Evolutionary conservation across 2,113 vertebrate species (phyloP), one percentile per base, ranked within the genome.

Genomic region (Acrocephalus kingi): DNA sequence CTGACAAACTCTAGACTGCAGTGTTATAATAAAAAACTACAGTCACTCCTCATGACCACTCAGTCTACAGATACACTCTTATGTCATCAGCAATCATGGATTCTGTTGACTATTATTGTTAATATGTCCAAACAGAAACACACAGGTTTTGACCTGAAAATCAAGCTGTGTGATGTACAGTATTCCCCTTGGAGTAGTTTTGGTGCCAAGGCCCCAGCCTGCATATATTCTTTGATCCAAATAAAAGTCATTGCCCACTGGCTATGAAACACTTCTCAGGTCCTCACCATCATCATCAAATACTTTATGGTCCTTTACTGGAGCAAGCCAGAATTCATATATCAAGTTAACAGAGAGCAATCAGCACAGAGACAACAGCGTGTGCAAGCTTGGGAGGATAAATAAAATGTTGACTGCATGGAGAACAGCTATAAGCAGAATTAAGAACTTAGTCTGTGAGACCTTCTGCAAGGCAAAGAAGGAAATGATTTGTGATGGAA

Each of bases 101-200:
- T 3, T 84, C 25, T 41, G 18, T 31, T 74, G 41, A 73, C 45
- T 85, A 1, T 51, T 45, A 28, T 43, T 71, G 21, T 66, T 82
- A 63, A 37, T 39, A 61, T 49, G 6, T 8, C 3, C 22, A 88
- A 76, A 56, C 10, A 80, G 31, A 85, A 93, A 63, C 33, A 27
- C 19, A 49, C 9, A n/a, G 19, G 8, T 39, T 59, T 51, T 46
- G 5, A 7, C 23, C 59, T 54, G 46, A 69, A 95, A 73, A 91
- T 72, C 13, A 73, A 88, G 7, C 27, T 0, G 0, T 48, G 13
- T 41, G 27, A 73, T 41, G 12, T 30, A 25, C 4, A 11, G 5
- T 35, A 49, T 48, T 8, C 4, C 27, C 8, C 9, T 62, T 19
- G n/a, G 15, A 74, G 18, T 3, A 43, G 9, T 54, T 86, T 55